Conservation (phyloP, 2,888 invertebrate species). For the Anagyrus pseudococci region DNA sequence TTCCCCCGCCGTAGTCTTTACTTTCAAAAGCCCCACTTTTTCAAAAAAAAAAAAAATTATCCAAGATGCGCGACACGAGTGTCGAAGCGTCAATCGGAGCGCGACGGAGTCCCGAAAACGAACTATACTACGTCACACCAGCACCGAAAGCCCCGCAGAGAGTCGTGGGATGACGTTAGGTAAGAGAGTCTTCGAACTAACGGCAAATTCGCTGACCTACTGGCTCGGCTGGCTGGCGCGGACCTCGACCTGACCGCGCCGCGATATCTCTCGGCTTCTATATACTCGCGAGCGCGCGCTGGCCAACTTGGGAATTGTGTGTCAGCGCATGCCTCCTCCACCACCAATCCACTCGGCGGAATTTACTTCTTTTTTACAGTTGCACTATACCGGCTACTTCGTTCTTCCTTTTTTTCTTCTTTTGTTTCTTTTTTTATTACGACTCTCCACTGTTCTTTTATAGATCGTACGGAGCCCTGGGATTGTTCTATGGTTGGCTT, state of each 20-base stretch:
- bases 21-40: no score
- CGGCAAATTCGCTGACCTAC: constrained; percentile 52
- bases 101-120: constrained; percentile 9
- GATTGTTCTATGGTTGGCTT: no score
- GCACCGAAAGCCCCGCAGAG: constrained; percentile 13
- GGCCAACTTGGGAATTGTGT: constrained; percentile 28
- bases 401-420: no score
- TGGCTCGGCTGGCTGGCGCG: constrained; percentile 30
- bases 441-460: no score
- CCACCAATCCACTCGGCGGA: no score
- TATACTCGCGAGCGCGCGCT: neutral
- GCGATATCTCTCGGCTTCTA: neutral
- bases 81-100: constrained; percentile 25
- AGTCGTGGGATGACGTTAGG: constrained; percentile 35
- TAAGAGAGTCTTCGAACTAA: constrained; percentile 44
- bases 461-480: no score
- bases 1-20: no score
- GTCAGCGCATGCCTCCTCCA: constrained; percentile 19
- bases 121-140: neutral
- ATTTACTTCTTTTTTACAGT: neutral
- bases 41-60: neutral
- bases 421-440: no score
- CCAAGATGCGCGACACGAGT: neutral
- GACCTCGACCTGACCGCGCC: constrained; percentile 24
- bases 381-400: no score